phyloP scores from a whole-genome alignment of 2,888 invertebrate genomes.

The Antheraea yamamai region DNA sequence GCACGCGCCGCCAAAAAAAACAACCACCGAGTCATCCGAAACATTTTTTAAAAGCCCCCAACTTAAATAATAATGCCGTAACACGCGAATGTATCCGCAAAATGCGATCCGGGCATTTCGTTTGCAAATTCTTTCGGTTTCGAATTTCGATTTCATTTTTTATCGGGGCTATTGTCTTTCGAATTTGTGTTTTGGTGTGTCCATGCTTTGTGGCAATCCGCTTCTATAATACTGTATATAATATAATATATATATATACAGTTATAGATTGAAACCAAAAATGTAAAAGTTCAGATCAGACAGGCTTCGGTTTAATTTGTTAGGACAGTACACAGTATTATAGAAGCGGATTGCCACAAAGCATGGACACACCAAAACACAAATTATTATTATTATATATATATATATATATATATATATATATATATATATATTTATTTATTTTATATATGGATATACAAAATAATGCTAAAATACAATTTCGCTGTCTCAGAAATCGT shows the following conservation, averaged over 20 bases:
- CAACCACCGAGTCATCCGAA: constrained; percentile 62
- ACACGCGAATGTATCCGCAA: constrained; percentile 80
- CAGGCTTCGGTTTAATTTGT: no score
- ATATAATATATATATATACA: no score
- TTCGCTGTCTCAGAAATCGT: no score
- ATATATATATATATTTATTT: no score
- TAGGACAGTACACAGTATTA: no score
- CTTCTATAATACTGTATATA: constrained; percentile 2
- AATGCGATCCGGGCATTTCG: constrained; percentile 80
- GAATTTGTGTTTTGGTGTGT: constrained; percentile 57
- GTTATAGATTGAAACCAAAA: no score
- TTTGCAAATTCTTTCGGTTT: constrained; percentile 72
- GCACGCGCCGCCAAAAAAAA: constrained; percentile 80
- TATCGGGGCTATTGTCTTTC: constrained; percentile 72
- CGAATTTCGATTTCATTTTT: constrained; percentile 61
- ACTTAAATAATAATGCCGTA: constrained; percentile 81
- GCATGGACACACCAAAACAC: no score
- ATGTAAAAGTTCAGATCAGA: no score
- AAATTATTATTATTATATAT: no score
- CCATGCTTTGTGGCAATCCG: constrained; percentile 50
- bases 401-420: no score
- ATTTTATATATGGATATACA: neutral
- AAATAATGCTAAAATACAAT: no score
- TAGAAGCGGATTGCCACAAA: no score
- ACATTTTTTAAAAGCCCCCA: constrained; percentile 73